Conservation (phyloP, 2,888 invertebrate genomes). For the Hylaea fasciaria region DNA sequence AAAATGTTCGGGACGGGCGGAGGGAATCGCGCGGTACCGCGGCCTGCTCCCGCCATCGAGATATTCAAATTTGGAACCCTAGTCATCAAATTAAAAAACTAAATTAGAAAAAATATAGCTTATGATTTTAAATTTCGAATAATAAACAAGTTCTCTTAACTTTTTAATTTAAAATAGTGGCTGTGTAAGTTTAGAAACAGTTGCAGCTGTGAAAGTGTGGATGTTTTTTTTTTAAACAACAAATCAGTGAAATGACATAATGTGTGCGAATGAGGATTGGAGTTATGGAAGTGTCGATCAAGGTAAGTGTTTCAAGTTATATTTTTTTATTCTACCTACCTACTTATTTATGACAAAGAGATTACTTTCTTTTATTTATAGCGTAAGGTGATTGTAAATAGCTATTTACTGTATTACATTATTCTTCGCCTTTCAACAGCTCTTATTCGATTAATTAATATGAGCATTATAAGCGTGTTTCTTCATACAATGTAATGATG, state of each 20-base stretch:
- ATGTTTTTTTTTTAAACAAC: constrained; percentile 16
- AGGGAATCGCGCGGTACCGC: constrained; percentile 60
- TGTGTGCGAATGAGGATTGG: constrained; percentile 22
- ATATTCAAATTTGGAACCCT: constrained; percentile 65
- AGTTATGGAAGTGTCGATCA: constrained; percentile 44
- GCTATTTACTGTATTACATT: no score
- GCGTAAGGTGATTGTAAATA: no score
- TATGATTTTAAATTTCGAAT: constrained; percentile 22
- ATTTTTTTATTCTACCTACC: no score
- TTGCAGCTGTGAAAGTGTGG: constrained; percentile 19
- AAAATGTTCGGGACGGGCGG: constrained; percentile 71
- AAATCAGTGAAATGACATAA: constrained; percentile 18
- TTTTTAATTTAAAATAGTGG: constrained; percentile 22
- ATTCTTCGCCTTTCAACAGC: no score
- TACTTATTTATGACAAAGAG: background rate
- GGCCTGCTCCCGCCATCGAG: constrained; percentile 69
- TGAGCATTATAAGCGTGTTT: no score
- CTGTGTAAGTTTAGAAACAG: constrained; percentile 48
- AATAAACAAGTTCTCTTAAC: constrained; percentile 5
- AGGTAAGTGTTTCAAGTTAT: constrained; percentile 47
- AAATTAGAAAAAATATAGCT: constrained; percentile 18
- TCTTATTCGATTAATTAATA: no score
- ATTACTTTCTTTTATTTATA: no score
- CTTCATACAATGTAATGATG: no score
- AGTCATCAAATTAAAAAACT: constrained; percentile 30